phyloP scores from a whole-genome alignment of 2,797 vertebrate species.

The Sebastiscus tertius region DNA sequence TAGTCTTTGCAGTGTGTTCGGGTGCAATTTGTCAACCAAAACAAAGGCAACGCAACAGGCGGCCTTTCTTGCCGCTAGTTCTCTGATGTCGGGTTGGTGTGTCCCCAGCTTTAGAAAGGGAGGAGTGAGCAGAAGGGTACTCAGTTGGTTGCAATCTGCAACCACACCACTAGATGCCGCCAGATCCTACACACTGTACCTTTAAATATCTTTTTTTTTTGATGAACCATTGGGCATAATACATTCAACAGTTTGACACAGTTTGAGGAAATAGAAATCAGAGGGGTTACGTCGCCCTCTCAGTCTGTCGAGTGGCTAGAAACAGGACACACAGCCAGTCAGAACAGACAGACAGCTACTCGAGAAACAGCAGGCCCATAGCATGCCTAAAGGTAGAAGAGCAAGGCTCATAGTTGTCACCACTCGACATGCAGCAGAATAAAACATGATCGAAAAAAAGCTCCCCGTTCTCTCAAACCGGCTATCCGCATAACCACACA shows the following conservation, averaged over 20 bases:
- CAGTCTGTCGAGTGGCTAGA: constrained; percentile 64
- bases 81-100: too few species aligned
- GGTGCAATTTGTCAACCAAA: too few species aligned
- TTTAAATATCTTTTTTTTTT: not conserved
- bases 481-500: constrained; percentile 71
- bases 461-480: constrained; percentile 63
- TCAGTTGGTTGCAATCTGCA: too few species aligned
- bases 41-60: too few species aligned
- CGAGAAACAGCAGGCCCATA: constrained; percentile 75
- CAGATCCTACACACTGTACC: too few species aligned
- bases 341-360: constrained; percentile 68
- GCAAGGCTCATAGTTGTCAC: constrained; percentile 76
- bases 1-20: too few species aligned
- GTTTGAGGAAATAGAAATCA: constrained; percentile 5
- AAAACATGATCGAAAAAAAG: constrained; percentile 66
- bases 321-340: constrained; percentile 72
- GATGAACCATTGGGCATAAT: constrained; percentile 4
- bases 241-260: constrained; percentile 32
- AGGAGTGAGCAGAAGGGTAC: too few species aligned
- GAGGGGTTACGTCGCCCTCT: constrained; percentile 16
- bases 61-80: too few species aligned
- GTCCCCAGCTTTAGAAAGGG: too few species aligned
- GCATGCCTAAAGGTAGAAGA: constrained; percentile 82
- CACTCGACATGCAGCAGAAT: constrained; percentile 83
- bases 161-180: too few species aligned